Percentiles rank a stretch among this genome's conserved stretches.
phyloP scores from a whole-genome alignment of 1,140 invertebrate species.

The Bombus terrestris region DNA sequence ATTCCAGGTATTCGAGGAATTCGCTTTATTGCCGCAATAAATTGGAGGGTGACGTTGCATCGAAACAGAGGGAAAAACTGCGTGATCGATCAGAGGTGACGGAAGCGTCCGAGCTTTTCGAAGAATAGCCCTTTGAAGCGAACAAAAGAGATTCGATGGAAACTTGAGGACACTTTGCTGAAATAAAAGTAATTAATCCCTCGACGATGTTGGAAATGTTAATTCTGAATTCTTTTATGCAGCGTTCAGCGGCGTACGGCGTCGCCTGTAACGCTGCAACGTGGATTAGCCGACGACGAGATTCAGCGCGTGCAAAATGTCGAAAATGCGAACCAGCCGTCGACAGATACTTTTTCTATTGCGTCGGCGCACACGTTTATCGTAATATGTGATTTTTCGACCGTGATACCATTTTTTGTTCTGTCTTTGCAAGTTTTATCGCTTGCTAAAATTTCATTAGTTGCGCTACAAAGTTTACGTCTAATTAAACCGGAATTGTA shows the following conservation, averaged over 20 bases:
- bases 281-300: neutral
- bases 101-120: neutral
- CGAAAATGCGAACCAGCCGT: neutral
- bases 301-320: too few species aligned
- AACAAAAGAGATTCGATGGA: neutral
- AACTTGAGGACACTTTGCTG: neutral
- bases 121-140: neutral
- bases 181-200: neutral
- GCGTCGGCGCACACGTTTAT: neutral
- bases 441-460: too few species aligned
- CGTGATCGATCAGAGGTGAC: neutral
- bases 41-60: neutral
- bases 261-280: neutral
- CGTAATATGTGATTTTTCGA: neutral
- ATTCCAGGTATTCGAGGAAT: neutral
- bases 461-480: neutral
- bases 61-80: too few species aligned
- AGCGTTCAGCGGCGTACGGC: too few species aligned
- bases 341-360: neutral
- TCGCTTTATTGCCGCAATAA: neutral
- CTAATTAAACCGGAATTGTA: too few species aligned
- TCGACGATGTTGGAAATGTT: slow-evolving; percentile 3
- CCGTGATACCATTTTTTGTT: too few species aligned
- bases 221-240: neutral
- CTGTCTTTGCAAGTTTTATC: too few species aligned